phyloP scores from a whole-genome alignment of 2,888 invertebrate species.

The Platycheirus albimanus region DNA sequence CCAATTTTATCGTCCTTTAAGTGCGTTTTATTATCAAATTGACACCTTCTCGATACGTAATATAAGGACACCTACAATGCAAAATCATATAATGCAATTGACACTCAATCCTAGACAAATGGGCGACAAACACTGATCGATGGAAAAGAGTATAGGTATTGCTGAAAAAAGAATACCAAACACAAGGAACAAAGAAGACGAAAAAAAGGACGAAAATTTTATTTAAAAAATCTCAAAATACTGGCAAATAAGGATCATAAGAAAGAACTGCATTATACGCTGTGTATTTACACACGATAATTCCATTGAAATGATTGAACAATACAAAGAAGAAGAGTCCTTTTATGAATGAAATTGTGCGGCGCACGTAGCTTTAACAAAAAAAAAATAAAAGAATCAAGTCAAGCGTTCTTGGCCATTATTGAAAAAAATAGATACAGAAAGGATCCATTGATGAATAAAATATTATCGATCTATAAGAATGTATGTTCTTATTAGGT shows the following conservation, averaged over 20 bases:
- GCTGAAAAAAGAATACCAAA: neutral
- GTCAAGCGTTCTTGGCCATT: slow-evolving; percentile 47
- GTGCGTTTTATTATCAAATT: slow-evolving; percentile 71
- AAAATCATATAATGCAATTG: slow-evolving; percentile 67
- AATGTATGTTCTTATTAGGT: slow-evolving; percentile 60
- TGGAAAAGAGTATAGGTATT: too few species aligned
- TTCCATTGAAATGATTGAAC: slow-evolving; percentile 67
- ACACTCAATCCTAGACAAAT: slow-evolving; percentile 72
- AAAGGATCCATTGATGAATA: slow-evolving; percentile 66
- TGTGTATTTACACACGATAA: slow-evolving; percentile 69
- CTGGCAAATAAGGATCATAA: slow-evolving; percentile 64
- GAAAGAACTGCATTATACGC: slow-evolving; percentile 50
- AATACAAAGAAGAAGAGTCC: slow-evolving; percentile 26
- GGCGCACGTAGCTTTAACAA: slow-evolving; percentile 60
- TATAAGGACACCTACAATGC: slow-evolving; percentile 50
- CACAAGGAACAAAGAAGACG: neutral
- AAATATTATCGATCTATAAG: slow-evolving; percentile 62
- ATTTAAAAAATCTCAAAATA: slow-evolving; percentile 53
- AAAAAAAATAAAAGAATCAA: slow-evolving; percentile 44
- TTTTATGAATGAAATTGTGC: slow-evolving; percentile 58
- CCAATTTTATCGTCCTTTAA: slow-evolving; percentile 69
- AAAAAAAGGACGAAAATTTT: slow-evolving; percentile 48
- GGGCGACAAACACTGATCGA: slow-evolving; percentile 70
- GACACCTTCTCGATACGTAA: slow-evolving; percentile 60
- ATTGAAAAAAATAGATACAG: neutral